phyloP scores from a whole-genome alignment of 1,140 invertebrate species.

The Aphis gossypii region DNA sequence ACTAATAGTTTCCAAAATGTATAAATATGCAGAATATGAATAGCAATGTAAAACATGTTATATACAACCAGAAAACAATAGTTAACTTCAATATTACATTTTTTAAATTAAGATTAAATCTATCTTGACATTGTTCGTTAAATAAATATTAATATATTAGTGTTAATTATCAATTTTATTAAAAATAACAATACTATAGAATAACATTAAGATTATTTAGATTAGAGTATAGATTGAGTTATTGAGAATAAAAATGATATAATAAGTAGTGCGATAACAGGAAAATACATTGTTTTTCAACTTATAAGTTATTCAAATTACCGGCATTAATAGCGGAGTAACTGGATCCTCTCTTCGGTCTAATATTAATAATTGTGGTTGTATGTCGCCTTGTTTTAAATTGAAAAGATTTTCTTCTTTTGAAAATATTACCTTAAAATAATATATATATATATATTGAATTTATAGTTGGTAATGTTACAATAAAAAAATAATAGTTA shows the following conservation, averaged over 20 bases:
- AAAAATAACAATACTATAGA: not conserved
- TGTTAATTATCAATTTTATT: not conserved
- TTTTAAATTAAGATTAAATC: too few relatives aligned
- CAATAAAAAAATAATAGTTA: not conserved
- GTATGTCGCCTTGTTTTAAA: constrained; percentile 76
- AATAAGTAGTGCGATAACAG: not conserved
- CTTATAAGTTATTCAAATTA: constrained; percentile 60
- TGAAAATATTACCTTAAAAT: constrained; percentile 75
- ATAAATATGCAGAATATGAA: too few relatives aligned
- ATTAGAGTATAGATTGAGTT: not conserved
- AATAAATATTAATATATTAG: too few relatives aligned
- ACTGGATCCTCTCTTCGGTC: constrained; percentile 93
- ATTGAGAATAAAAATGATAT: not conserved
- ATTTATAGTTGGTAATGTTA: not conserved
- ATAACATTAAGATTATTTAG: not conserved
- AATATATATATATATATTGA: not conserved
- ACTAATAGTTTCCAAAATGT: too few relatives aligned
- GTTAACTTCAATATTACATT: too few relatives aligned
- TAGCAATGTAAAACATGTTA: too few relatives aligned
- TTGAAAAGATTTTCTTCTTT: constrained; percentile 89
- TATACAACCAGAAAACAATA: too few relatives aligned
- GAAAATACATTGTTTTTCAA: not conserved
- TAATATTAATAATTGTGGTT: constrained; percentile 84
- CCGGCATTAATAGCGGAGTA: constrained; percentile 94
- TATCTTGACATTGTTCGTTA: too few relatives aligned